Percentiles rank a stretch among this genome's conserved stretches.
These are phyloP conservation scores for Micrasema minimum DNA, from an alignment of 1,140 invertebrate genomes.

Conservation along the genomic window DNA sequence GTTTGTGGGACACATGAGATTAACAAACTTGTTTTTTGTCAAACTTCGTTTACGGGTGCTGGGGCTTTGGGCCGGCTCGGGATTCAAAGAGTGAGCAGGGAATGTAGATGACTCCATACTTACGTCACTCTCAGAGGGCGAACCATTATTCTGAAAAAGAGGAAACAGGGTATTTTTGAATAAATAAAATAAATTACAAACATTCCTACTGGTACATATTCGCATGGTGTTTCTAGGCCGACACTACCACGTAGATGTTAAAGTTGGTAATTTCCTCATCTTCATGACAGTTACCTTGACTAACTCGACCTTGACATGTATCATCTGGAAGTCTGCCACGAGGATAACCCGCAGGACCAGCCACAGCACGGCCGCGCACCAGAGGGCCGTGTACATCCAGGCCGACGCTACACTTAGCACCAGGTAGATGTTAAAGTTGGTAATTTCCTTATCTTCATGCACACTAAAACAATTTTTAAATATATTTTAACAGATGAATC, in stretches of 20 bases:
- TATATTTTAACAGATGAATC: not conserved
- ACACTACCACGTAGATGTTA: constrained; percentile 55
- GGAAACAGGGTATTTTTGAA: too few relatives aligned
- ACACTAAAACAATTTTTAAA: constrained; percentile 17
- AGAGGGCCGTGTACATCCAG: constrained; percentile 63
- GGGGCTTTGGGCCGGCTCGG: not conserved
- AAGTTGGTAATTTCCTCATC: not conserved
- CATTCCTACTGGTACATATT: too few relatives aligned
- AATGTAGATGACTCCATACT: constrained; percentile 22
- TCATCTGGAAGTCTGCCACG: constrained; percentile 62
- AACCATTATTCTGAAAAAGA: too few relatives aligned
- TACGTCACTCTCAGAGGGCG: too few relatives aligned
- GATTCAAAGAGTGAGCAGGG: not conserved
- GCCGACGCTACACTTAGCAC: constrained; percentile 57
- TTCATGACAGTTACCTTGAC: constrained; percentile 48
- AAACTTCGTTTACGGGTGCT: not conserved
- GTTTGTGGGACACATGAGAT: constrained; percentile 6
- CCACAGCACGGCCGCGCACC: constrained; percentile 58
- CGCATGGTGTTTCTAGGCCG: too few relatives aligned
- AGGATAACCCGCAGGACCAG: constrained; percentile 57
- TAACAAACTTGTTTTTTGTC: constrained; percentile 16
- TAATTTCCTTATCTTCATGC: not conserved
- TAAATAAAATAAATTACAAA: too few relatives aligned
- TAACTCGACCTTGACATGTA: constrained; percentile 58
- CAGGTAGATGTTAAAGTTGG: constrained; percentile 50